These are phyloP conservation scores for Leptoclinus maculatus DNA, from an alignment of 2,797 vertebrate species.

Conservation along the genomic window DNA sequence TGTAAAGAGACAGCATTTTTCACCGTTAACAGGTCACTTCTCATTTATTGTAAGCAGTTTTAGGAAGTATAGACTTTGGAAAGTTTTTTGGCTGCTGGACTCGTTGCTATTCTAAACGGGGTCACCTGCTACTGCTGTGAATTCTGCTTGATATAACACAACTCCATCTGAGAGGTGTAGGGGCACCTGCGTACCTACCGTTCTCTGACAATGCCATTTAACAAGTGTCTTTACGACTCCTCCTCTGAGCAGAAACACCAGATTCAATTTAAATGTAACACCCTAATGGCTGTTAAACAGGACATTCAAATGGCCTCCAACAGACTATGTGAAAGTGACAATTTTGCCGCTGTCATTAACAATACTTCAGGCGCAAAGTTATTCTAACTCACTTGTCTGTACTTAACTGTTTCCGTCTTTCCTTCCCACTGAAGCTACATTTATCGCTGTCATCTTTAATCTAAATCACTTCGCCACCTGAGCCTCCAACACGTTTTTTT, in stretches of 20 bases:
- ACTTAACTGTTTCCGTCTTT: slow-evolving; percentile 33
- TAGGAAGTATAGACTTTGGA: slow-evolving; percentile 38
- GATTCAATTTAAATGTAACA: slow-evolving; percentile 55
- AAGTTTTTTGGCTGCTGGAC: slow-evolving; percentile 30
- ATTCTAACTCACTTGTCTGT: slow-evolving; percentile 46
- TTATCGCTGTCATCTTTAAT: slow-evolving; percentile 50
- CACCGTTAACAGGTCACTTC: slow-evolving; percentile 3
- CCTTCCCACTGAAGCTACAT: slow-evolving; percentile 28
- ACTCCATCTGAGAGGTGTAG: slow-evolving; percentile 57
- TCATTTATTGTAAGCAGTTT: slow-evolving; percentile 34
- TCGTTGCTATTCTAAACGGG: slow-evolving; percentile 58
- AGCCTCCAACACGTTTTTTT: slow-evolving; percentile 7
- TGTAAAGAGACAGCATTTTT: slow-evolving; percentile 14
- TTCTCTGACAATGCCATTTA: slow-evolving; percentile 32
- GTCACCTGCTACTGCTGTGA: slow-evolving; percentile 60
- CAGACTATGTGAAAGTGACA: slow-evolving; percentile 6
- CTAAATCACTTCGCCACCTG: slow-evolving; percentile 55
- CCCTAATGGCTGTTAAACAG: slow-evolving; percentile 51
- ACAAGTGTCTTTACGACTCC: slow-evolving; percentile 21
- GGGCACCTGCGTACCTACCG: slow-evolving; percentile 31
- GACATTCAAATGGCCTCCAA: slow-evolving; percentile 32
- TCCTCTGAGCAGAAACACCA: slow-evolving; percentile 11
- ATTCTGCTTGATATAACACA: slow-evolving; percentile 52
- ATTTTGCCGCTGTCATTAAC: slow-evolving; percentile 50
- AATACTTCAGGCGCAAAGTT: slow-evolving; percentile 48